Conservation (phyloP, 2,888 invertebrate genomes). For the Zele albiditarsus region DNA sequence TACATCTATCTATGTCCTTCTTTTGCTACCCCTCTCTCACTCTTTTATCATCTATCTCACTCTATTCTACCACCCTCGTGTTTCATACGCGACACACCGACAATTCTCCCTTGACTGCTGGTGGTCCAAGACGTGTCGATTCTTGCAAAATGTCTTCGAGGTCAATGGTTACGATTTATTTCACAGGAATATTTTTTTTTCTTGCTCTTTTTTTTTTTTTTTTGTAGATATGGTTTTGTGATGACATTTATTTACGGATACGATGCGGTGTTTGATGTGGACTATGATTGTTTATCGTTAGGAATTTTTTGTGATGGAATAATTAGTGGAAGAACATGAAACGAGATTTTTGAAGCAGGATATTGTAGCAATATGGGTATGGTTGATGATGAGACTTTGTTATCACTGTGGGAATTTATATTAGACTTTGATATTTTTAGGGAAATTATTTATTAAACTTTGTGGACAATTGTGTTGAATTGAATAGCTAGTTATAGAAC, state of each 20-base stretch:
- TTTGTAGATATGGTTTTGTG: background rate
- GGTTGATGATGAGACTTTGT: no score
- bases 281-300: no score
- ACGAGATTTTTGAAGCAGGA: no score
- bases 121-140: conserved; percentile 18
- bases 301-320: no score
- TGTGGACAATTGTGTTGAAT: no score
- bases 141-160: background rate
- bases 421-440: no score
- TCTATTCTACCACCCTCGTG: conserved; percentile 38
- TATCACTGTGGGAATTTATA: no score
- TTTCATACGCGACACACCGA: conserved; percentile 40
- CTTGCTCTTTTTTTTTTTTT: background rate
- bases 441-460: no score
- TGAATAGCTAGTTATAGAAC: no score
- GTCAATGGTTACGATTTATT: conserved; percentile 26
- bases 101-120: background rate
- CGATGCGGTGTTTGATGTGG: background rate
- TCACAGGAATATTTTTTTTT: conserved; percentile 2
- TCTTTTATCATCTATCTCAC: conserved; percentile 23
- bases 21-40: conserved; percentile 36
- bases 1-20: conserved; percentile 31
- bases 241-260: background rate
- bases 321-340: no score
- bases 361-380: no score